phyloP scores from a whole-genome alignment of 2,888 invertebrate species.

The Neoascia interrupta region DNA sequence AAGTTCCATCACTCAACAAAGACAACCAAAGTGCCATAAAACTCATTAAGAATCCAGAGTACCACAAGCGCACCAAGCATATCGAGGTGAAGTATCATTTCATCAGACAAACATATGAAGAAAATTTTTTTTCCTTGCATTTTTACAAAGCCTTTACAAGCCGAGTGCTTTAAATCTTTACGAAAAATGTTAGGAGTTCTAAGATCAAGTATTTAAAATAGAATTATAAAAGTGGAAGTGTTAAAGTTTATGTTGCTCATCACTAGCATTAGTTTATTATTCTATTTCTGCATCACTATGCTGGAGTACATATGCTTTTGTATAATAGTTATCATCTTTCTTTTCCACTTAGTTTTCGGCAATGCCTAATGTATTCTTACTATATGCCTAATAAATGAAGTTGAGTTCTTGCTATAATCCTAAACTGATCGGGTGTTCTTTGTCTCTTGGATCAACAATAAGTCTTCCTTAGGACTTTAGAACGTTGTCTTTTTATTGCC shows the following conservation, averaged over 20 bases:
- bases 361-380: no score
- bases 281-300: no score
- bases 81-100: conserved; percentile 16
- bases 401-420: no score
- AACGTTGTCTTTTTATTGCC: no score
- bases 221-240: background rate
- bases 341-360: no score
- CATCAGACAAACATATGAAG: background rate
- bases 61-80: conserved; percentile 9
- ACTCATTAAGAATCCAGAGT: conserved; percentile 1
- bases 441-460: no score
- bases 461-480: no score
- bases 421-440: no score
- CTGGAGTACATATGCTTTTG: no score
- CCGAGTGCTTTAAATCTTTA: background rate
- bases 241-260: background rate
- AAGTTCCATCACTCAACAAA: no score
- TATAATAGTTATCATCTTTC: no score
- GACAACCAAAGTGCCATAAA: conserved; percentile 19
- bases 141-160: conserved; percentile 2
- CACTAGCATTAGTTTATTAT: background rate
- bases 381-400: no score
- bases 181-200: background rate
- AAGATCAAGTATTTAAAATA: background rate
- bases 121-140: background rate